Base-by-base conservation (phyloP, 2,797 vertebrate species). In the Linurgus olivaceus region DNA sequence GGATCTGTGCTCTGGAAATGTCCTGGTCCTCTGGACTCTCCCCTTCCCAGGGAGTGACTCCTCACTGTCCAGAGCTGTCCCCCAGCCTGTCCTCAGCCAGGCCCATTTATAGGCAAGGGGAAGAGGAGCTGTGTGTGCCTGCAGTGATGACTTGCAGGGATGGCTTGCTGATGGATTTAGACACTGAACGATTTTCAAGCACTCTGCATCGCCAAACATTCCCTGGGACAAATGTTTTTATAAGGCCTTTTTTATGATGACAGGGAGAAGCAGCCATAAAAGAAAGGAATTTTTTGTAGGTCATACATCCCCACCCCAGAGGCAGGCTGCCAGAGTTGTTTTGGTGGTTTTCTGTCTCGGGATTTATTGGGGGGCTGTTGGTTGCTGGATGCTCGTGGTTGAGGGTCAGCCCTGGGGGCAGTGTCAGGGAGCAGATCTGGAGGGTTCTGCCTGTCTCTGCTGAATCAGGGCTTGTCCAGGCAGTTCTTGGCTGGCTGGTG, bases 101-200 rank as follows among this genome's bases (percentile, higher is more conserved):
- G 75, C 21, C 94, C 92, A 31, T 92, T 91, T 94, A 71, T 62
- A 96, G 93, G 31, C 76, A 84, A 29, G 65, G 72, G 51, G 6
- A 19, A 72, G 67, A 89, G 73, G 67, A 85, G 75, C 93, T 3
- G 40, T 40, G 59, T 48, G 58, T 63, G 89, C 17, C 33, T 19
- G 80, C 65, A 40, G 55, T 93, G 95, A 96, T 0, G 17, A 44
- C 58, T 94, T 90, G 85, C 96, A 96, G 96, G 42, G 78, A 84
- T 79, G 67, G 31, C 15, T 44, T 68, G 70, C 66, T 89, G 90
- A 58, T 94, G 78, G 81, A 20, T 96, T 95, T 57, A 70, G 72
- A 86, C 83, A 52, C 63, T 7, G 73, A 92, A 33, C 28, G 21
- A 52, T 88, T 78, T 57, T 66, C 52, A 23, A 72, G 92, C 25